These are phyloP conservation scores for Burhinus bistriatus DNA, from an alignment of 2,113 vertebrate genomes.

Conservation along the genomic window DNA sequence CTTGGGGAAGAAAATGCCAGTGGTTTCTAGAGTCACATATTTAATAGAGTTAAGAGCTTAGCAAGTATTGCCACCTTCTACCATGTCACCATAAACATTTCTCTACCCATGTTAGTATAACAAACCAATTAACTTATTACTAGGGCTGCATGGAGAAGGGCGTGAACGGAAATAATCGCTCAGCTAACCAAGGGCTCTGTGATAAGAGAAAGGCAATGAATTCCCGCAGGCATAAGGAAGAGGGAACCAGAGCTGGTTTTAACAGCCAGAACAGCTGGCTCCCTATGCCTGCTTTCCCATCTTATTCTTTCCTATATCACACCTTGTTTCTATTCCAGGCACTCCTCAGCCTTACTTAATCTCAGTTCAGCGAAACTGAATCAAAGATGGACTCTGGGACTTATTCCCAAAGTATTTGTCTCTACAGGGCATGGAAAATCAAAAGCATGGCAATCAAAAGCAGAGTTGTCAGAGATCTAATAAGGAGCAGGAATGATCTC, in stretches of 20 bases:
- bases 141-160: not conserved
- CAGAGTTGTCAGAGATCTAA: not conserved
- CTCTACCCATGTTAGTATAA: not conserved
- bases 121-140: not conserved
- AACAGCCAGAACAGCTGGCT: not conserved
- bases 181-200: not conserved
- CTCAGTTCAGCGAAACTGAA: not conserved
- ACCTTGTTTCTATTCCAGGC: not conserved
- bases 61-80: not conserved
- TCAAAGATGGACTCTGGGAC: not conserved
- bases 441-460: not conserved
- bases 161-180: not conserved
- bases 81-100: not conserved
- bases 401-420: not conserved
- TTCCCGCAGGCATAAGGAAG: not conserved
- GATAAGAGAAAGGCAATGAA: not conserved
- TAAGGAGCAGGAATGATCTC: not conserved
- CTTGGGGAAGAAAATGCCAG: not conserved
- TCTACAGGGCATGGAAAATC: not conserved
- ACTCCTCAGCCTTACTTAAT: not conserved
- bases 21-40: not conserved
- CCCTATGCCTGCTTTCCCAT: accelerated
- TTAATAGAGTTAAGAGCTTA: not conserved
- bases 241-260: not conserved
- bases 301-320: not conserved